Evolutionary conservation across 2,888 invertebrate species (phyloP).

Genomic region (Clivina fossor): DNA sequence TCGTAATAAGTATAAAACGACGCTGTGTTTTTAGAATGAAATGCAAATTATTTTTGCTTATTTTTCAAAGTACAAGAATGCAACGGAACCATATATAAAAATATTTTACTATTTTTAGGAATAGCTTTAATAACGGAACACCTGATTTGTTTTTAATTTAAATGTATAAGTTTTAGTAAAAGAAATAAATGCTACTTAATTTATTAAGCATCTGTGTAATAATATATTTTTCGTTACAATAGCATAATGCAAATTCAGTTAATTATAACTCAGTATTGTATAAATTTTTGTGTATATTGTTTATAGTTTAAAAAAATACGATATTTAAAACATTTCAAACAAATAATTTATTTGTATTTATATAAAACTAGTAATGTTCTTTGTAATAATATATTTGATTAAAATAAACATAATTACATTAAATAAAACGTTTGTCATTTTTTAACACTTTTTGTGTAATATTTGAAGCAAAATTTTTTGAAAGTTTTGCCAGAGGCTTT

Average conservation of each 20-base stretch:
- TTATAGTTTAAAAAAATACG: conserved; percentile 15
- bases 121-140: conserved; percentile 18
- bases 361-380: conserved; percentile 25
- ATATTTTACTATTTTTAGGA: conserved; percentile 17
- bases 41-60: conserved; percentile 17
- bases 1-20: conserved; percentile 17
- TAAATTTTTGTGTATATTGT: conserved; percentile 26
- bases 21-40: conserved; percentile 19
- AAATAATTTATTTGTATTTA: conserved; percentile 33
- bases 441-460: background rate
- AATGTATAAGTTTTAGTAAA: conserved; percentile 18
- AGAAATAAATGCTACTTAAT: conserved; percentile 33
- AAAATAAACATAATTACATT: conserved; percentile 19
- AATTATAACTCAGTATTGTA: conserved; percentile 24
- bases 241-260: conserved; percentile 14
- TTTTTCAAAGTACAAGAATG: conserved; percentile 30
- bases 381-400: conserved; percentile 15
- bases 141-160: conserved; percentile 25
- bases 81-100: conserved; percentile 28
- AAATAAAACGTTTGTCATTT: conserved; percentile 13
- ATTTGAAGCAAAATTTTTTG: conserved; percentile 1
- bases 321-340: background rate
- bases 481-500: conserved; percentile 4
- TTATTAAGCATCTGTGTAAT: conserved; percentile 20
- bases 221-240: conserved; percentile 28